Conservation (phyloP, 1,140 invertebrate species). For the Drosophila willistoni region DNA sequence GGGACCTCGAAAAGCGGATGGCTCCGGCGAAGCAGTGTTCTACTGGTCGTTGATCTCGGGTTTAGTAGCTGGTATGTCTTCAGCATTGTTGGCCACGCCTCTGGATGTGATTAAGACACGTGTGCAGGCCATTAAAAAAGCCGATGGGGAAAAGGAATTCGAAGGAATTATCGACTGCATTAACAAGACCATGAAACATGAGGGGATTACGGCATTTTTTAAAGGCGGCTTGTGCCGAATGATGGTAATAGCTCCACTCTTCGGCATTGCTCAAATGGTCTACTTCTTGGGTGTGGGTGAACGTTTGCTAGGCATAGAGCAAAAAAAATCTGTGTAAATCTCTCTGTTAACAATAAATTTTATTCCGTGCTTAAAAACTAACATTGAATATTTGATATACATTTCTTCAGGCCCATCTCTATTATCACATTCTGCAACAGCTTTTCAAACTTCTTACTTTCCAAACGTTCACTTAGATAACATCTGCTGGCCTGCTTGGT, state of each 20-base stretch:
- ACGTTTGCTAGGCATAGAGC: conserved; percentile 87
- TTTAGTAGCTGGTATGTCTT: conserved; percentile 92
- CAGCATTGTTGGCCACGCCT: conserved; percentile 95
- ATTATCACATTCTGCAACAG: conserved; percentile 60
- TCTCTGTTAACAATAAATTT: conserved; percentile 7
- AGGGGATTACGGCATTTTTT: conserved; percentile 96
- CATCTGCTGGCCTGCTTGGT: conserved; percentile 72
- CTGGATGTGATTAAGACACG: conserved; percentile 99
- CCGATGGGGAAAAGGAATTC: conserved; percentile 92
- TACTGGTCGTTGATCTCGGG: conserved; percentile 95
- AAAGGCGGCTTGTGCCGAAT: conserved; percentile 98
- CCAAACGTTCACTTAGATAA: conserved; percentile 44
- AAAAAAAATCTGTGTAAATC: conserved; percentile 40
- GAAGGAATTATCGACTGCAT: conserved; percentile 92
- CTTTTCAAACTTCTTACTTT: background rate
- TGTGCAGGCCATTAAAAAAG: conserved; percentile 95
- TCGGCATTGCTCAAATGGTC: conserved; percentile 98
- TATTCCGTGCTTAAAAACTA: background rate
- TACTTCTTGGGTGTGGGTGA: conserved; percentile 98
- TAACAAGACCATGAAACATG: conserved; percentile 92
- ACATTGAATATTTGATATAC: conserved; percentile 9
- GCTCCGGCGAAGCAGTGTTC: conserved; percentile 89
- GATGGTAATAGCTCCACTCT: conserved; percentile 98
- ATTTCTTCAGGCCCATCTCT: conserved; percentile 49
- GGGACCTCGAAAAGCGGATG: conserved; percentile 89